Conservation (phyloP, 2,888 invertebrate species). For the Gerris lacustris region DNA sequence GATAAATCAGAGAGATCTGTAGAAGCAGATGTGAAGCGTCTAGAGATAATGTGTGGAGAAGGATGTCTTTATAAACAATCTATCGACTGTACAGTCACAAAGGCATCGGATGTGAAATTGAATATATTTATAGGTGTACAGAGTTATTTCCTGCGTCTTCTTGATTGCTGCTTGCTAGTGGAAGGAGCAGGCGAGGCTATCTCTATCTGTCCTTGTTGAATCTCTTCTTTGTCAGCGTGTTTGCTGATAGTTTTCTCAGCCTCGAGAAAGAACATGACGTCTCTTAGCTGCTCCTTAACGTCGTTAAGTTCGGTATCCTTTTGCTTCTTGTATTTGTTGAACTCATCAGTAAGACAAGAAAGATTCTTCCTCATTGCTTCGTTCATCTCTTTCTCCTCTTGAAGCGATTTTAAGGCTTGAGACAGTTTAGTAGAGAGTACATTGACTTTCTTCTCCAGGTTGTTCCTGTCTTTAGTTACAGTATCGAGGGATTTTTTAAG, state of each 20-base stretch:
- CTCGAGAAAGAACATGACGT: conserved; percentile 93
- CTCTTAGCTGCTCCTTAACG: conserved; percentile 82
- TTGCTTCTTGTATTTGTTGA: conserved; percentile 35
- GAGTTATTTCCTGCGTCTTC: not conserved
- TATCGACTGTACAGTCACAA: too few species aligned
- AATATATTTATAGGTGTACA: too few species aligned
- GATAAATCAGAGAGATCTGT: not conserved
- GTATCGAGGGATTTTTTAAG: conserved; percentile 34
- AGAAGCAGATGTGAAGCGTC: too few species aligned
- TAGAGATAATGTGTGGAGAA: too few species aligned
- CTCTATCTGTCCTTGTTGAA: conserved; percentile 49
- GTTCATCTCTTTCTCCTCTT: conserved; percentile 76
- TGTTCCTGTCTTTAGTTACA: conserved; percentile 52
- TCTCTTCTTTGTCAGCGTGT: conserved; percentile 45
- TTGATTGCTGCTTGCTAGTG: not conserved
- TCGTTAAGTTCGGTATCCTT: conserved; percentile 56
- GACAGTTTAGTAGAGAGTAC: conserved; percentile 51
- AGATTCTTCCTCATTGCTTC: conserved; percentile 64
- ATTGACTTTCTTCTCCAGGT: conserved; percentile 54
- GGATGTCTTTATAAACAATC: too few species aligned
- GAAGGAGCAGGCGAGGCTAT: conserved; percentile 35
- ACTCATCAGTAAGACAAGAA: conserved; percentile 43
- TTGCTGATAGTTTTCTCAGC: conserved; percentile 57
- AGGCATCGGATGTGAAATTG: too few species aligned
- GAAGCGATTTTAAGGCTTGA: conserved; percentile 54